Conservation (phyloP, 2,113 vertebrate genomes). For the Hydrolagus affinis region DNA sequence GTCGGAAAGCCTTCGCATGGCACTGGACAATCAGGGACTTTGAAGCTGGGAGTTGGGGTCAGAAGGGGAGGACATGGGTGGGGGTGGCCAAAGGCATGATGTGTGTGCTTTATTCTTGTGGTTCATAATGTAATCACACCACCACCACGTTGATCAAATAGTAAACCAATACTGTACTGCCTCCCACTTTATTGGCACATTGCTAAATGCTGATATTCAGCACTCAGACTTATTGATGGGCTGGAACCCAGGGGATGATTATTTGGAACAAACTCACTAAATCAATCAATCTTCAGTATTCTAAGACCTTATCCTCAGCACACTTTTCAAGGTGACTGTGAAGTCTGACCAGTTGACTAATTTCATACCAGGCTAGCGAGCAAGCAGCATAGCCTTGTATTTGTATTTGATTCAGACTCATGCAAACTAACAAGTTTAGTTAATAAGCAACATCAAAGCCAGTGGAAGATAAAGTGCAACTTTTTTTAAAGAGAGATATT, state of each 20-base stretch:
- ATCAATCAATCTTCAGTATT: conserved; percentile 11
- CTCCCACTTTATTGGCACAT: not conserved
- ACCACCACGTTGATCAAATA: not conserved
- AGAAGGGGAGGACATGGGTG: no score
- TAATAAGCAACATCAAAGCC: not conserved
- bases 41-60: no score
- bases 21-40: no score
- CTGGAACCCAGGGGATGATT: not conserved
- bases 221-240: not conserved
- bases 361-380: conserved; percentile 7
- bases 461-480: no score
- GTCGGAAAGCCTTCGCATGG: no score
- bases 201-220: not conserved
- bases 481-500: not conserved
- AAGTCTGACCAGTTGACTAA: not conserved
- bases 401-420: not conserved
- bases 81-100: no score
- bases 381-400: not conserved
- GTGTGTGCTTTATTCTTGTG: not conserved
- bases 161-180: not conserved
- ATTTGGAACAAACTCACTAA: conserved; percentile 2
- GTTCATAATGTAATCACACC: not conserved
- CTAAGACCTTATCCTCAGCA: not conserved
- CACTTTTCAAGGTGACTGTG: conserved; percentile 10
- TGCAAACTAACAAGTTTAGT: not conserved